Conservation (phyloP, 2,797 vertebrate genomes). For the Trachurus trachurus region DNA sequence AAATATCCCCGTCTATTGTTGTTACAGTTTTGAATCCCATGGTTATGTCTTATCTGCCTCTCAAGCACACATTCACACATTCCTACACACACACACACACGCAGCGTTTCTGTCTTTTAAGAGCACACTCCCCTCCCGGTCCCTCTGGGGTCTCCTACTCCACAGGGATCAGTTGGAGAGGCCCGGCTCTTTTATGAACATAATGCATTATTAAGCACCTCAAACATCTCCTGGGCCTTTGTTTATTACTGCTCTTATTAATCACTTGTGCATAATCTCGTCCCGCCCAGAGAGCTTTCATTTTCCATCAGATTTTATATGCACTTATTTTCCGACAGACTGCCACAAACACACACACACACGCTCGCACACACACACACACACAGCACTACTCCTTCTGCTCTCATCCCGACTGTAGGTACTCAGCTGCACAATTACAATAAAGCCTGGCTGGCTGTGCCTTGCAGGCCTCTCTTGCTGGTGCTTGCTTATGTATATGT, state of each 20-base stretch:
- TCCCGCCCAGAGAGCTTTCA: constrained; percentile 85
- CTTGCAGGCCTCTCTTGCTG: constrained; percentile 70
- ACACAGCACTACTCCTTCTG: constrained; percentile 45
- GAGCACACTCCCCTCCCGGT: constrained; percentile 68
- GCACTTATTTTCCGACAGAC: constrained; percentile 74
- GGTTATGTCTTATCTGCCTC: constrained; percentile 22
- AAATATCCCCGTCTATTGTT: constrained; percentile 29
- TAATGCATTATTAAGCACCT: constrained; percentile 92
- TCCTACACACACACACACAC: constrained; percentile 28
- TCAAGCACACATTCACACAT: constrained; percentile 3
- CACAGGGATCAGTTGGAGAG: constrained; percentile 85
- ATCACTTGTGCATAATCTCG: constrained; percentile 88
- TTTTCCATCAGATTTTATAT: constrained; percentile 83
- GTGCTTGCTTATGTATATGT: constrained; percentile 52
- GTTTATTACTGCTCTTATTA: constrained; percentile 92
- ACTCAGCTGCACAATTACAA: constrained; percentile 75
- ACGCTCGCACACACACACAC: too few relatives aligned
- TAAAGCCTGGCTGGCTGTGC: constrained; percentile 61
- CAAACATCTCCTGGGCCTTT: constrained; percentile 91
- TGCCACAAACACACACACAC: constrained; percentile 41
- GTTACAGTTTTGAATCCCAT: constrained; percentile 25
- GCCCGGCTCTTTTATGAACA: constrained; percentile 88
- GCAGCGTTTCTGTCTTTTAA: constrained; percentile 61
- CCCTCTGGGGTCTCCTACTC: constrained; percentile 84
- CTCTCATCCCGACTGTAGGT: constrained; percentile 71